Base-by-base conservation (phyloP, 2,797 vertebrate genomes). In the Hemibagrus guttatus region DNA sequence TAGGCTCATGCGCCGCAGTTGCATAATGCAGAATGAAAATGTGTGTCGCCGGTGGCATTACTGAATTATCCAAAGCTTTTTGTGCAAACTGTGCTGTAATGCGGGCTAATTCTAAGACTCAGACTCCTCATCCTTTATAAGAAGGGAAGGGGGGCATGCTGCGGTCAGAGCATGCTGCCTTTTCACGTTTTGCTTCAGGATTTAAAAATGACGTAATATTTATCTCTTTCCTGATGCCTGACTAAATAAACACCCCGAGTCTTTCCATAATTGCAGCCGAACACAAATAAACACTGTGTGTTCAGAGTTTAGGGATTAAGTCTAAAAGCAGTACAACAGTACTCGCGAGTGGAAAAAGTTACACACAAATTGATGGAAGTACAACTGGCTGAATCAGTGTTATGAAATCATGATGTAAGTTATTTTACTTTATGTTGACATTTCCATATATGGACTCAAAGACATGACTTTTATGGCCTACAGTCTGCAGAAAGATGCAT, bases 21-120 rank as follows among this genome's bases (percentile, higher is more conserved):
- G 84, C 52, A 35, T 86, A 89, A 90, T 56, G 26, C 52, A 85
- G 82, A 89, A 75, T 90, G 58, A 87, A 61, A 85, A 69, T 78
- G 39, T 17, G 46, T 59, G 81, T 79, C 81, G 23, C 39, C 59
- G n/a, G 23, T n/a, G 52, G 86, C 72, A 49, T 89, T 89, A 85
- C 69, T 75, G 86, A 72, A 69, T 88, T 85, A 88, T 83, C 82
- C 79, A 74, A 83, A 87, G 71, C 69, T 81, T 85, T 85, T 58
- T 75, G 83, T 82, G 88, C 82, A 69, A 87, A 79, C 82, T 84
- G 35, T 86, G 58, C 35, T 75, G 75, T 81, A 85, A 90, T 84
- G 85, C 75, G 11, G 66, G 63, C 42, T 81, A 84, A 78, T 76
- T 85, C 76, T 76, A 56, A 83, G 42, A 75, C 56, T 42, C 17